Evolutionary conservation across 2,113 vertebrate species (phyloP).

Genomic region (Rhinolophus ferrumequinum): DNA sequence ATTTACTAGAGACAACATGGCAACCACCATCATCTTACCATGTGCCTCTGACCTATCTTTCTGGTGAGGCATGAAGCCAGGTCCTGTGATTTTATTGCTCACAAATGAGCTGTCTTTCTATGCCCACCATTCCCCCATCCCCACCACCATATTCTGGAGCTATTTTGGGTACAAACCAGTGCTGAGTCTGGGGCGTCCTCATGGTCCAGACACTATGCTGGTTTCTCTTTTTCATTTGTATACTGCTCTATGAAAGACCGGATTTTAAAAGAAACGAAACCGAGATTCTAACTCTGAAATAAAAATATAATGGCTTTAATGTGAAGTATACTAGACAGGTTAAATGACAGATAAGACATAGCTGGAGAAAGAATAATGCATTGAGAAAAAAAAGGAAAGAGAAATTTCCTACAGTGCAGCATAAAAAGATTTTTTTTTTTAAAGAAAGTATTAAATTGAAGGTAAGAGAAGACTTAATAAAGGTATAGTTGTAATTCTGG

Average conservation of each 20-base stretch:
- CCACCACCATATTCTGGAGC: background rate
- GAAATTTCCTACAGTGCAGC: background rate
- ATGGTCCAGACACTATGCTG: background rate
- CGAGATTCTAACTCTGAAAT: background rate
- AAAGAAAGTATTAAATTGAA: background rate
- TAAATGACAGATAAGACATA: background rate
- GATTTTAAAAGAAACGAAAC: background rate
- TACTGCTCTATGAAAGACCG: background rate
- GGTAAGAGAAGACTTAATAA: background rate
- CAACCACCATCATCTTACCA: too few species aligned
- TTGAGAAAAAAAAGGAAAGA: background rate
- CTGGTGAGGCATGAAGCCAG: background rate
- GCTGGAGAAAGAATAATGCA: background rate
- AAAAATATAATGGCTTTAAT: background rate
- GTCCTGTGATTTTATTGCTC: background rate
- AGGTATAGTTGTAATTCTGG: background rate
- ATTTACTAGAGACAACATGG: background rate
- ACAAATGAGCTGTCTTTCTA: background rate
- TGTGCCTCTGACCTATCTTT: background rate
- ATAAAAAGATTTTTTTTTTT: background rate
- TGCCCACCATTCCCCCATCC: too few species aligned
- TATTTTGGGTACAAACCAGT: background rate
- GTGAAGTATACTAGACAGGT: background rate
- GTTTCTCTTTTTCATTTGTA: background rate
- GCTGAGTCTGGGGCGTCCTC: background rate